These are phyloP conservation scores for Agonum fuliginosum DNA, from an alignment of 2,888 invertebrate species.

Conservation along the genomic window DNA sequence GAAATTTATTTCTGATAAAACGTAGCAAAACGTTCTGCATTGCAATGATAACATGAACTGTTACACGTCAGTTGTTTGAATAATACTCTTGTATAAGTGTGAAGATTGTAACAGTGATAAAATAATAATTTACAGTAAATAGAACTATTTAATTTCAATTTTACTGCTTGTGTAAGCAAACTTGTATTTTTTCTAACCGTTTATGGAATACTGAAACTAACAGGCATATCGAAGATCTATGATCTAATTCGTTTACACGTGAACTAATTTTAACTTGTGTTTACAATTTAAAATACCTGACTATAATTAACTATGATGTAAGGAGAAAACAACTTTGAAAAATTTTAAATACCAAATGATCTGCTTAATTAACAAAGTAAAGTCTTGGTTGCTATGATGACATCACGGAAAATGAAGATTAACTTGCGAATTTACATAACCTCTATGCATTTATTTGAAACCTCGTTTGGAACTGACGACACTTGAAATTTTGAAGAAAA, in stretches of 20 bases:
- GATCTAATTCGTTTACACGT: background rate
- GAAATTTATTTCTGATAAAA: background rate
- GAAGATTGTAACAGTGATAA: background rate
- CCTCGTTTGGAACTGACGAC: too few relatives aligned
- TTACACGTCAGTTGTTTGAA: background rate
- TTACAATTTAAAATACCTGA: constrained; percentile 17
- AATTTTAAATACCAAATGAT: constrained; percentile 24
- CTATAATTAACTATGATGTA: constrained; percentile 8
- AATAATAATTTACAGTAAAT: background rate
- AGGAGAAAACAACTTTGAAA: background rate
- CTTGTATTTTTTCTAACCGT: background rate
- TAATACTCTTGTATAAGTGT: background rate
- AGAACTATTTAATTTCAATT: background rate
- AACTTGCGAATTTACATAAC: background rate
- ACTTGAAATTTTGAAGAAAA: too few relatives aligned
- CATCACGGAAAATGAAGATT: constrained; percentile 10
- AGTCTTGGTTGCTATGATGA: background rate
- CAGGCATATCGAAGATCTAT: background rate
- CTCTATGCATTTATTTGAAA: background rate
- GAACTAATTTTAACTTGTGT: constrained; percentile 3
- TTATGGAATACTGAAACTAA: background rate
- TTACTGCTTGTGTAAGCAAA: background rate
- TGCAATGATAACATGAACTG: background rate
- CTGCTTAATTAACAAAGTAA: background rate
- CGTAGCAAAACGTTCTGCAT: background rate